A percentile compares a stretch with the other conserved stretches of the same genome.
These are phyloP conservation scores for Diadumene lineata DNA, from an alignment of 92 coral and sea anemone genomes.

Conservation along the genomic window DNA sequence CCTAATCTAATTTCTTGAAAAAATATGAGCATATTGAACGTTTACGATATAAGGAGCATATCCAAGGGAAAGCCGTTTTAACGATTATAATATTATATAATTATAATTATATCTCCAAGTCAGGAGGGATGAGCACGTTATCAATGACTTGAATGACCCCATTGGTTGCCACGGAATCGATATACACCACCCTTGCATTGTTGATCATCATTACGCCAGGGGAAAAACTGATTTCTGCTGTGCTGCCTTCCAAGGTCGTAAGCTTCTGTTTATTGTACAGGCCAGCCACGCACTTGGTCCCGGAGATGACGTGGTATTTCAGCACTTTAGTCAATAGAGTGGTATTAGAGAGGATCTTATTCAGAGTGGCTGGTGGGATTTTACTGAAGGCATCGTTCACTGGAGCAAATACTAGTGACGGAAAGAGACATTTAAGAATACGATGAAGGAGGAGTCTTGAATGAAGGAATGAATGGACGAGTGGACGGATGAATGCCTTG, in stretches of 20 bases:
- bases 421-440: too few species aligned
- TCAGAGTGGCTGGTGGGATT: conserved; percentile 23
- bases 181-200: conserved; percentile 11
- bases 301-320: conserved; percentile 45
- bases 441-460: too few species aligned
- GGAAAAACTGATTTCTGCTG: conserved; percentile 12
- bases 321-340: conserved; percentile 30
- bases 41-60: too few species aligned
- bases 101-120: conserved; percentile 3
- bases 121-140: conserved; percentile 35
- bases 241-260: conserved; percentile 28
- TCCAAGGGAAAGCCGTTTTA: too few species aligned
- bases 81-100: too few species aligned
- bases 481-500: too few species aligned
- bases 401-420: conserved; percentile 49
- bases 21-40: too few species aligned
- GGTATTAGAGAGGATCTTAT: conserved; percentile 26
- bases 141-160: conserved; percentile 53
- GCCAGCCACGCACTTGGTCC: conserved; percentile 40
- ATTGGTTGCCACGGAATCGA: conserved; percentile 25
- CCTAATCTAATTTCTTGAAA: too few species aligned
- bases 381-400: conserved; percentile 27
- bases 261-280: conserved; percentile 6
- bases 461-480: too few species aligned
- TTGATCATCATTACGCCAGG: conserved; percentile 7